These are phyloP conservation scores for Boloria euphrosyne DNA, from an alignment of 2,888 invertebrate genomes.

Conservation along the genomic window DNA sequence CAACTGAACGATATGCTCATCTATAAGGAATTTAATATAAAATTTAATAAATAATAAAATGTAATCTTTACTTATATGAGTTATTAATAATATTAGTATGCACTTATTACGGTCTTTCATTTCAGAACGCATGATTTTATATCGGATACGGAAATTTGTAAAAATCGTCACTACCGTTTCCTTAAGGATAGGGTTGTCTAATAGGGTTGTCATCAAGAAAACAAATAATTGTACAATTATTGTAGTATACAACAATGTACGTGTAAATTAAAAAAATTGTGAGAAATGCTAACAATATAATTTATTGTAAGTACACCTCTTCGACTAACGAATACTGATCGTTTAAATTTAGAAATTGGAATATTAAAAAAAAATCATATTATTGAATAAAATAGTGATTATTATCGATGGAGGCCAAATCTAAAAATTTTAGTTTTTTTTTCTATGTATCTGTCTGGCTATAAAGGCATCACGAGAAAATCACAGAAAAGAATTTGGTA, in stretches of 20 bases:
- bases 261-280: not conserved
- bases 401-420: too few relatives aligned
- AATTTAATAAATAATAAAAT: too few relatives aligned
- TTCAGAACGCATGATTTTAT: slow-evolving; percentile 37
- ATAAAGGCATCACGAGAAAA: too few relatives aligned
- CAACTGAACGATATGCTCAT: too few relatives aligned
- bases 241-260: too few relatives aligned
- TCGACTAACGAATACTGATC: slow-evolving; percentile 85
- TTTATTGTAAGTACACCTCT: slow-evolving; percentile 88
- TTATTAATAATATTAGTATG: not conserved
- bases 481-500: too few relatives aligned
- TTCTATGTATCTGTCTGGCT: too few relatives aligned
- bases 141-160: slow-evolving; percentile 41
- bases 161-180: slow-evolving; percentile 45
- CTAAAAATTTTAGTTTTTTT: too few relatives aligned
- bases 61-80: not conserved
- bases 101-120: not conserved
- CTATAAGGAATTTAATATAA: too few relatives aligned
- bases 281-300: slow-evolving; percentile 72
- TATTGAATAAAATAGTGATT: too few relatives aligned
- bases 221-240: too few relatives aligned
- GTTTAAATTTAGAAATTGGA: slow-evolving; percentile 39
- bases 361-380: too few relatives aligned
- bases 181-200: slow-evolving; percentile 36
- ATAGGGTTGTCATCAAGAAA: slow-evolving; percentile 24